Evolutionary conservation across 2,113 vertebrate species (phyloP).

Genomic region (Macrotis lagotis): DNA sequence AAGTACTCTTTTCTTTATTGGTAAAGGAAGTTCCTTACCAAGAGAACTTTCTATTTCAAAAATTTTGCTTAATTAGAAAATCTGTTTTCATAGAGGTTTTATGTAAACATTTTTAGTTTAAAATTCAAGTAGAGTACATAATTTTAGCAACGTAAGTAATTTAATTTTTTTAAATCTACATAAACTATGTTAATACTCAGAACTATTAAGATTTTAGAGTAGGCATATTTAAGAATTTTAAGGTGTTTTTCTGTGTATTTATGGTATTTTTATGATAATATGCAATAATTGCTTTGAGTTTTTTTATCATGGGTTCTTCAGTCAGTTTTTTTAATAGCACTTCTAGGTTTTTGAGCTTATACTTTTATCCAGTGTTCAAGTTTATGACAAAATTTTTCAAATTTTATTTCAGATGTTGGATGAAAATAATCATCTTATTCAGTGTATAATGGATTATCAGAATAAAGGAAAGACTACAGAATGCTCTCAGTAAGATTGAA

Average conservation of each 20-base stretch:
- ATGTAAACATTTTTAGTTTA: constrained; percentile 5
- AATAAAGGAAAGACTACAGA: constrained; percentile 99
- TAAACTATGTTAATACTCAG: neutral
- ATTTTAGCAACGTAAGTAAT: neutral
- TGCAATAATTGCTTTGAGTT: neutral
- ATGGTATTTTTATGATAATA: neutral
- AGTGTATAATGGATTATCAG: constrained; percentile 99
- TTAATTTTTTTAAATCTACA: neutral
- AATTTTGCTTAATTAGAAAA: too few species aligned
- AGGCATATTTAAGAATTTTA: constrained; percentile 15
- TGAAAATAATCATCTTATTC: constrained; percentile 99
- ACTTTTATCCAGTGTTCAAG: constrained; percentile 31
- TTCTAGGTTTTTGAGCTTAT: neutral
- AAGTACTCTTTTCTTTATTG: neutral
- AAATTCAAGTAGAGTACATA: neutral
- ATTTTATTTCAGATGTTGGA: constrained; percentile 93
- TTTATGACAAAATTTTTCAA: constrained; percentile 65
- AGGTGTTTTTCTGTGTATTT: neutral
- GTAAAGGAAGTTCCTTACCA: constrained; percentile 18
- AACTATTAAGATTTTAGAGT: neutral
- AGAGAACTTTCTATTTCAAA: constrained; percentile 36
- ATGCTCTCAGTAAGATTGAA: constrained; percentile 96
- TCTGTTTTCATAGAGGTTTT: neutral
- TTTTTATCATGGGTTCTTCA: neutral
- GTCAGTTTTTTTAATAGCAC: neutral